phyloP scores from a whole-genome alignment of 2,113 vertebrate genomes.

The Malurus alboscapulatus region DNA sequence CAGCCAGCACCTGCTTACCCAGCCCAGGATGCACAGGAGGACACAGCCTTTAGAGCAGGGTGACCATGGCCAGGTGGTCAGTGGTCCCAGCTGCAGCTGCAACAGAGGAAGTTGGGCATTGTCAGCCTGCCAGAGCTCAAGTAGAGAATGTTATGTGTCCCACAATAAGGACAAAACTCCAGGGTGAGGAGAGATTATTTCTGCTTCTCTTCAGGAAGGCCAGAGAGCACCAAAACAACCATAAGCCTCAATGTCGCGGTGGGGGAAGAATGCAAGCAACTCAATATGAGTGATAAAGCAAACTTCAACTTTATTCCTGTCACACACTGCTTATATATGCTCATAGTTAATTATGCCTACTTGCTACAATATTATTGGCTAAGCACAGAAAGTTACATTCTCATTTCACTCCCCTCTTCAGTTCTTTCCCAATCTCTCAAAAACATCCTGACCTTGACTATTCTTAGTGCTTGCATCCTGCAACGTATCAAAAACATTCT shows the following conservation, averaged over 20 bases:
- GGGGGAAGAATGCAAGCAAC: too few species aligned
- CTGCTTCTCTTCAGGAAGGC: background rate
- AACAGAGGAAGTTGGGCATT: fast-evolving
- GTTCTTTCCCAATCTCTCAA: too few species aligned
- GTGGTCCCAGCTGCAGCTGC: background rate
- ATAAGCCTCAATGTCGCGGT: background rate
- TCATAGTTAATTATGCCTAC: too few species aligned
- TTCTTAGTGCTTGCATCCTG: too few species aligned
- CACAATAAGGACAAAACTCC: background rate
- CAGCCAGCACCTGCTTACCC: background rate
- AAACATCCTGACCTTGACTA: too few species aligned
- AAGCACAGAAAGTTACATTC: too few species aligned
- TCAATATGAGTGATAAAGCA: too few species aligned
- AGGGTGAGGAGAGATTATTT: fast-evolving
- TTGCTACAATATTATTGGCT: too few species aligned
- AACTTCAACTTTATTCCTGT: too few species aligned
- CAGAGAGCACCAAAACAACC: background rate
- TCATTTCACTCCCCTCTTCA: too few species aligned
- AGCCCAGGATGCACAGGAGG: background rate
- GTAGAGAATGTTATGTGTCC: background rate
- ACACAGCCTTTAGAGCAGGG: background rate
- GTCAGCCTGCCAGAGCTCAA: background rate
- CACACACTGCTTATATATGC: too few species aligned
- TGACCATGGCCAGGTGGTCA: fast-evolving
- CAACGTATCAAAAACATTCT: too few species aligned